phyloP scores from a whole-genome alignment of 2,113 vertebrate genomes.

The Ptychochromis oligacanthus region DNA sequence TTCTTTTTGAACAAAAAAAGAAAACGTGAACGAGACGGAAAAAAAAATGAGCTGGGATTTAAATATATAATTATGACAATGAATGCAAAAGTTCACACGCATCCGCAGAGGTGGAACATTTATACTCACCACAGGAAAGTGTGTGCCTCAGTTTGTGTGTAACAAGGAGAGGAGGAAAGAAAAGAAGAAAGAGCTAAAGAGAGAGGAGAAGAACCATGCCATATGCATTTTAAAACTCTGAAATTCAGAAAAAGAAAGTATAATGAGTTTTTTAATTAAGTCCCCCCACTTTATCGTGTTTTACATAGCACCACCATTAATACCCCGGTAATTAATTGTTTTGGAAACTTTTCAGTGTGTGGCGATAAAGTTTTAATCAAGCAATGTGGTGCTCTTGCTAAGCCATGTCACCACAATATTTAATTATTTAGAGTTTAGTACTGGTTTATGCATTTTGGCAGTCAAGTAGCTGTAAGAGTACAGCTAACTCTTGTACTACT shows the following conservation, averaged over 20 bases:
- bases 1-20: background rate
- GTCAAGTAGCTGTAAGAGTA: slow-evolving; percentile 40
- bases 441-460: slow-evolving; percentile 76
- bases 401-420: slow-evolving; percentile 56
- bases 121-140: background rate
- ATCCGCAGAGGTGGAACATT: slow-evolving; percentile 26
- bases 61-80: slow-evolving; percentile 66
- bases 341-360: slow-evolving; percentile 73
- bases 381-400: slow-evolving; percentile 56
- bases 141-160: slow-evolving; percentile 12
- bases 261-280: slow-evolving; percentile 83
- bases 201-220: slow-evolving; percentile 16
- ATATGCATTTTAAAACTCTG: slow-evolving; percentile 66
- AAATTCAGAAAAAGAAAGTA: slow-evolving; percentile 70
- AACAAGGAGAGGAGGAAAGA: slow-evolving; percentile 3
- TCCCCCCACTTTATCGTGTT: slow-evolving; percentile 70
- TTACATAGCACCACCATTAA: slow-evolving; percentile 69
- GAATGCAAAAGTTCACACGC: slow-evolving; percentile 50
- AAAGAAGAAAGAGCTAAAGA: slow-evolving; percentile 7
- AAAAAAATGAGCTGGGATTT: slow-evolving; percentile 31
- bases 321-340: slow-evolving; percentile 79
- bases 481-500: slow-evolving; percentile 33
- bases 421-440: slow-evolving; percentile 71
- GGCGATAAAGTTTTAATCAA: slow-evolving; percentile 78
- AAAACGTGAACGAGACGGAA: background rate